Base-by-base conservation (phyloP, 1,140 invertebrate species). In the Microvelia longipes region DNA sequence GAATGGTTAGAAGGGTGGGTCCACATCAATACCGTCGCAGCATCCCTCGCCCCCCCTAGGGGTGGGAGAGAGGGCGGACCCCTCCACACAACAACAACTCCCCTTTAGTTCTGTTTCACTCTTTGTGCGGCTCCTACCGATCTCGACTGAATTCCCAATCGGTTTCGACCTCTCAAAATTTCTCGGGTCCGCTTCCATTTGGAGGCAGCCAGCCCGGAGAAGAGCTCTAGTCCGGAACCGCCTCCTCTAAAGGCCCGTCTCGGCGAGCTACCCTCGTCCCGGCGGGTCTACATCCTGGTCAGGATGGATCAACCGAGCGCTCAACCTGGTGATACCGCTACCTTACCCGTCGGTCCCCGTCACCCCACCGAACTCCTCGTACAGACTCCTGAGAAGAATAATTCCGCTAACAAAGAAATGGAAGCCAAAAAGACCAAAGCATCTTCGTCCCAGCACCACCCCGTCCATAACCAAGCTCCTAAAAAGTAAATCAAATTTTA, bases 351-450 rank as follows among this genome's bases (percentile, higher is more conserved):
- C 29, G 85, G 73, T 5, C 83, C 66, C 86, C 66, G 69, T 30
- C 67, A 81, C 85, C 79, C 81, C 25, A 69, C 68, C 62, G 75
- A 74, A 66, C 71, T 73, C 62, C 62, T 26, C 25, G 82, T 82
- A 77, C 86, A 87, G 75, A 88, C 86, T 73, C 86, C 87, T 60
- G 88, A 90, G 78, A 89, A 88, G 79, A 88, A 90, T 77, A 90
- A 90, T 77, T 86, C 85, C 60, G 86, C 88, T 73, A 90, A 90
- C 82, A 92, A 91, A 84, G 89, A 91, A 79, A 89, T 91, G 88
- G 90, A 91, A 78, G 82, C 91, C 60, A 90, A 90, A 82, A 89
- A 88, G 27, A 62, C 69, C 28, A 70, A 73, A 50, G 35, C 71
- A 15, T 29, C 69, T 19, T 65, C 63, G 27, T 60, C 68, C 30